These are phyloP conservation scores for Suricata suricatta DNA, from an alignment of 2,113 vertebrate species.

Conservation along the genomic window DNA sequence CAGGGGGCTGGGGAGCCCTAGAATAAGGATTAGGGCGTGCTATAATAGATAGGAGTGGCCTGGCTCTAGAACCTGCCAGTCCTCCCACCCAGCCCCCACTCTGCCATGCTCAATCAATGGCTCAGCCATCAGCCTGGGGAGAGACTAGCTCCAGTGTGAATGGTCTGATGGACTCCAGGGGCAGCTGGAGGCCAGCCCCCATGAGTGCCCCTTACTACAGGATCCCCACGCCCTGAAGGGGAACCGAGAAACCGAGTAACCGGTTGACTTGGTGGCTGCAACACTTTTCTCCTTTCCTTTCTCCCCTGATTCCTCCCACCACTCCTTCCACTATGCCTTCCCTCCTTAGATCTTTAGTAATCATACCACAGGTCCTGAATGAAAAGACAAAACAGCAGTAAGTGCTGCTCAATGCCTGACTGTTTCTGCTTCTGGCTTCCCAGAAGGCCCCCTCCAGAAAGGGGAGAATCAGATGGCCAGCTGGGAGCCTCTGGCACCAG, in stretches of 20 bases:
- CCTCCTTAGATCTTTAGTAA: not conserved
- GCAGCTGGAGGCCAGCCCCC: not conserved
- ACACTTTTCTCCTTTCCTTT: not conserved
- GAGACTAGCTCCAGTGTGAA: not conserved
- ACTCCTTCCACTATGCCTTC: not conserved
- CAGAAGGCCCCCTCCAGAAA: not conserved
- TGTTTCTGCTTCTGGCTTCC: not conserved
- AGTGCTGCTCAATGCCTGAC: not conserved
- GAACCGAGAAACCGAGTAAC: not conserved
- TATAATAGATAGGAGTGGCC: not conserved
- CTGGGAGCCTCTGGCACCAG: not conserved
- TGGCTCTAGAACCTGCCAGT: not conserved
- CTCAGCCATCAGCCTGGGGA: not conserved
- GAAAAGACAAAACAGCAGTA: not conserved
- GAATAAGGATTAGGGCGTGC: not conserved
- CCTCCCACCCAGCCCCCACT: too few species aligned
- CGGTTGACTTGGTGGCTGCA: too few species aligned
- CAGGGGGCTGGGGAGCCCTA: not conserved
- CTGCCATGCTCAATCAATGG: not conserved
- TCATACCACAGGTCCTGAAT: not conserved
- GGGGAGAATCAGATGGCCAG: not conserved
- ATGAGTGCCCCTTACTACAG: not conserved
- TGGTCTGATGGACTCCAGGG: too few species aligned
- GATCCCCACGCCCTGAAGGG: not conserved
- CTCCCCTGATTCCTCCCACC: not conserved